Base-by-base conservation (phyloP, 2,797 vertebrate species). In the Platalea minor region DNA sequence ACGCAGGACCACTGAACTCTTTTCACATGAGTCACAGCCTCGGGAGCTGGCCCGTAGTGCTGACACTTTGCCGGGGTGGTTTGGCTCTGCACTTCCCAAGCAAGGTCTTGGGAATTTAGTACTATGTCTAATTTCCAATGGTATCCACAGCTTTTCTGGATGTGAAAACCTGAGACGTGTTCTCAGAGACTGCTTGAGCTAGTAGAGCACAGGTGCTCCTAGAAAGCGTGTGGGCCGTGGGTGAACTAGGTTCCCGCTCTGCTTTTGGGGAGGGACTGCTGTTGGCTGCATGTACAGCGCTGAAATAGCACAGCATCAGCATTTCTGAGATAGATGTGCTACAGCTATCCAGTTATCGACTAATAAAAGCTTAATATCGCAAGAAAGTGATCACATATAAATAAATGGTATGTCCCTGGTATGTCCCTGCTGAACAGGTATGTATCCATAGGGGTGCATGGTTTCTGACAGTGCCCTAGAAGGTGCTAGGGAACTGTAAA, bases 171-270 rank as follows among this genome's bases (percentile, higher is more conserved):
- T 23, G 29, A 70, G 64, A 63, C 0, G 2, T 53, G 67, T 20
- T 82, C 56, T 59, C 31, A 56, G 72, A 74, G 23, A 5, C 3
- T 41, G 41, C 60, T 51, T 48, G 60, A 51, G 33, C 28, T 53
- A 50, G 28, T 3, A 78, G 63, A 76, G 17, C 60, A 45, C 39
- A 59, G 50, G 54, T 26, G 25, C 9, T 61, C 26, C 83, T 29
- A 57, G 51, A 41, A 73, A 67, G 28, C 41, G 14, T 0, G 0
- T 13, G 80, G 20, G 10, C 7, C 4, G 1, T 15, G 50, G 54
- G 25, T 33, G 46, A 50, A 17, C 26, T 37, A 51, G 39, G 61
- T 46, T 79, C 43, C 11, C 48, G 43, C 37, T 5, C 31, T 54
- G 37, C 19, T 80, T 57, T 33, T n/a, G 61, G 63, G 39, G 48